Percentiles rank a stretch among this genome's conserved stretches.
phyloP scores from a whole-genome alignment of 2,888 invertebrate genomes.

The Hoplodrina blanda region DNA sequence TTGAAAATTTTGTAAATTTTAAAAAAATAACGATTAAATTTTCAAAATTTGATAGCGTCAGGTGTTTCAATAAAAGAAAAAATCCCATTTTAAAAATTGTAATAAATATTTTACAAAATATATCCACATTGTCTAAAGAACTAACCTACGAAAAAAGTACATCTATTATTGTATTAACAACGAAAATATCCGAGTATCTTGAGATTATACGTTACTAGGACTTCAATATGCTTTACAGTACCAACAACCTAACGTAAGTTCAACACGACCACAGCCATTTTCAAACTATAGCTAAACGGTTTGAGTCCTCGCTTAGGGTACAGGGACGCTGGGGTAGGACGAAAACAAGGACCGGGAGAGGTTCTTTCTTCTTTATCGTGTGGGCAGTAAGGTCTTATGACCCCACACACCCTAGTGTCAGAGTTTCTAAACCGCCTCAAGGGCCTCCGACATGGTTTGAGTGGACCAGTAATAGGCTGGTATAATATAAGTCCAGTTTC shows the following conservation, averaged over 20 bases:
- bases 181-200: constrained; percentile 34
- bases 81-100: constrained; percentile 57
- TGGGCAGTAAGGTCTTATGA: no score
- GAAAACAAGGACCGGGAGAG: no score
- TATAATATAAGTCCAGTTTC: no score
- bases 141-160: constrained; percentile 48
- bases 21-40: no score
- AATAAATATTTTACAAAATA: constrained; percentile 61
- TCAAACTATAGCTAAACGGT: not conserved
- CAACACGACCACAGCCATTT: constrained; percentile 24
- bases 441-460: no score
- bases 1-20: no score
- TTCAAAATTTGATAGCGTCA: not conserved
- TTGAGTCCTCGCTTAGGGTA: no score
- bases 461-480: no score
- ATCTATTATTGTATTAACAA: constrained; percentile 39
- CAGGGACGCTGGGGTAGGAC: no score
- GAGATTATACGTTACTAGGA: constrained; percentile 49
- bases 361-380: no score
- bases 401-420: no score
- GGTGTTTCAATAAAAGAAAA: constrained; percentile 20
- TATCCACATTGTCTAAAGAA: constrained; percentile 36
- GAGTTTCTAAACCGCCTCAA: no score
- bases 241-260: constrained; percentile 18
- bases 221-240: constrained; percentile 42